Evolutionary conservation across 1,140 invertebrate species (phyloP), one percentile per base, ranked within the genome.

Genomic region (Ceratosolen fusciceps): DNA sequence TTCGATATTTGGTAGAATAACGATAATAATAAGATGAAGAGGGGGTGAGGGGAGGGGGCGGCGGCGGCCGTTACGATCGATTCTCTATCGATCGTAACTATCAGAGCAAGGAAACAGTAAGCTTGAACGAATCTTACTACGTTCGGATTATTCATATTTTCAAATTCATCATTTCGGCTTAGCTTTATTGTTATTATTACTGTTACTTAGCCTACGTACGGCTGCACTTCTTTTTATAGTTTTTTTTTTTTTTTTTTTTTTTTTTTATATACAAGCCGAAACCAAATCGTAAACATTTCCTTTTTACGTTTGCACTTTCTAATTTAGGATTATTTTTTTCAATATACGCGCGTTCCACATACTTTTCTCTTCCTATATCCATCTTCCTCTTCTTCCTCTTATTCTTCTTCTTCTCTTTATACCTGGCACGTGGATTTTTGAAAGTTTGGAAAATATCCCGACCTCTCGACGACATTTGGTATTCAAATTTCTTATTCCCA

Each of bases 331-430:
- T 31, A 7, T 60, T 60, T 60, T 29, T 31, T 16, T 60, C 12
- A 60, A 60, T 60, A n/a, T n/a, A n/a, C n/a, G n/a, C n/a, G n/a
- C n/a, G 58, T 26, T 60, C 58, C 19, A 60, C 10, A 60, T 60
- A 16, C 29, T 58, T 58, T 7, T 58, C 26, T 10, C 26, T 58
- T 9, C 19, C 24, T 60, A 12, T 16, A n/a, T n/a, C n/a, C n/a
- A n/a, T n/a, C n/a, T n/a, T n/a, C n/a, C n/a, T n/a, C n/a, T n/a
- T n/a, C n/a, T n/a, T n/a, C n/a, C n/a, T n/a, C n/a, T n/a, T n/a
- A n/a, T n/a, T n/a, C n/a, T n/a, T n/a, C n/a, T n/a, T n/a, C n/a
- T n/a, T n/a, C n/a, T n/a, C n/a, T n/a, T n/a, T n/a, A n/a, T n/a
- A n/a, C n/a, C n/a, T n/a, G n/a, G n/a, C n/a, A n/a, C n/a, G n/a